Evolutionary conservation across 2,888 invertebrate species (phyloP).

Genomic region (Drosophila antonietae): DNA sequence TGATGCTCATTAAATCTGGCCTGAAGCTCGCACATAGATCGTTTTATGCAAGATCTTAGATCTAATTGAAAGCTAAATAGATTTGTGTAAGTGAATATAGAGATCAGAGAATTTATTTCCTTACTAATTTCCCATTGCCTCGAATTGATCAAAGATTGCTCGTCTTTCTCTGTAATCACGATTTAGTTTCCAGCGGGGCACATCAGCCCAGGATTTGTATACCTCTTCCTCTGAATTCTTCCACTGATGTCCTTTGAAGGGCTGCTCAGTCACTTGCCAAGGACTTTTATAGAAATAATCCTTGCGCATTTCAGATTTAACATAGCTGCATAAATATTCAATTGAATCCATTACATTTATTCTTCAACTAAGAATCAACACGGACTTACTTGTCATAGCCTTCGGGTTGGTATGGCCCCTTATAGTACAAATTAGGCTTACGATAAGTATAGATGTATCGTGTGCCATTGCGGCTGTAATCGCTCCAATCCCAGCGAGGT

Average conservation of each 20-base stretch:
- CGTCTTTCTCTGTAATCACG: conserved; percentile 72
- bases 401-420: conserved; percentile 9
- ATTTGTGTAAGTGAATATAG: neutral
- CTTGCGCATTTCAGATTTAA: conserved; percentile 4
- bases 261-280: conserved; percentile 30
- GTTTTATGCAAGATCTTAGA: conserved; percentile 86
- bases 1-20: conserved; percentile 85
- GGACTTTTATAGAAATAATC: conserved; percentile 50
- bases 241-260: neutral
- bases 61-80: conserved; percentile 58
- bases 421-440: neutral
- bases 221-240: conserved; percentile 12
- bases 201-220: conserved; percentile 41
- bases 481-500: conserved; percentile 40
- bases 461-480: neutral
- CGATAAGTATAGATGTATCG: neutral
- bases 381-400: conserved; percentile 18
- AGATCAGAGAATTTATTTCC: neutral
- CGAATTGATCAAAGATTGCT: conserved; percentile 67
- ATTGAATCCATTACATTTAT: neutral
- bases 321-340: conserved; percentile 8
- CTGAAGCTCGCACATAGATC: conserved; percentile 88
- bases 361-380: neutral
- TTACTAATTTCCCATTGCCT: conserved; percentile 68
- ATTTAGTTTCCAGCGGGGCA: conserved; percentile 55